phyloP scores from a whole-genome alignment of 2,888 invertebrate genomes.

The Lampropteryx suffumata region DNA sequence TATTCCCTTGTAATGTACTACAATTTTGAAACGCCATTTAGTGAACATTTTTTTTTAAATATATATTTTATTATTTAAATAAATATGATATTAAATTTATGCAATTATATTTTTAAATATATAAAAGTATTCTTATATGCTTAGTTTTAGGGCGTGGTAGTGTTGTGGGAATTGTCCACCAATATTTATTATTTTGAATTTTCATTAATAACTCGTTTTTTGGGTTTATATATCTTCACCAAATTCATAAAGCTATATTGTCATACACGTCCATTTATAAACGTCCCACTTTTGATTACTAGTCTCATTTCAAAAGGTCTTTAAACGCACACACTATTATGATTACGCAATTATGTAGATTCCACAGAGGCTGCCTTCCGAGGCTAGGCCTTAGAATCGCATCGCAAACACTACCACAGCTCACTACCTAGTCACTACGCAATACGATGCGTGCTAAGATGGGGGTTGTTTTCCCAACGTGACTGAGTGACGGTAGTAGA shows the following conservation, averaged over 20 bases:
- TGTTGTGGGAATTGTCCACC: too few species aligned
- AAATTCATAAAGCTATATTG: too few species aligned
- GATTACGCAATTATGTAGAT: slow-evolving; percentile 12
- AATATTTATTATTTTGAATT: too few species aligned
- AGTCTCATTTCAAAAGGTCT: not conserved
- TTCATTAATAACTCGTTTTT: too few species aligned
- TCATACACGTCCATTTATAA: too few species aligned
- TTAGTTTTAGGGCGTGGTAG: too few species aligned
- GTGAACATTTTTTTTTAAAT: not conserved
- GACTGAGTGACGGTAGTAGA: slow-evolving; percentile 40
- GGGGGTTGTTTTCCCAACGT: slow-evolving; percentile 47
- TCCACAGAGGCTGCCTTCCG: slow-evolving; percentile 6
- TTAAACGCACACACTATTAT: not conserved
- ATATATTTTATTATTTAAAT: slow-evolving; percentile 7
- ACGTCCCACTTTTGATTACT: too few species aligned
- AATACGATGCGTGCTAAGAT: slow-evolving; percentile 37
- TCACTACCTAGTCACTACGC: slow-evolving; percentile 4
- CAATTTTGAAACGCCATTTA: slow-evolving; percentile 10
- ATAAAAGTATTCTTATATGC: too few species aligned
- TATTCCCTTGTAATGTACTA: slow-evolving; percentile 16
- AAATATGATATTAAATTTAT: too few species aligned
- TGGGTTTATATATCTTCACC: too few species aligned
- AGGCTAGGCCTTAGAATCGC: slow-evolving; percentile 9
- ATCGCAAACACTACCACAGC: slow-evolving; percentile 11
- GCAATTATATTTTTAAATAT: too few species aligned